Conservation (phyloP, 2,888 invertebrate species). For the Slavum lentiscoides region DNA sequence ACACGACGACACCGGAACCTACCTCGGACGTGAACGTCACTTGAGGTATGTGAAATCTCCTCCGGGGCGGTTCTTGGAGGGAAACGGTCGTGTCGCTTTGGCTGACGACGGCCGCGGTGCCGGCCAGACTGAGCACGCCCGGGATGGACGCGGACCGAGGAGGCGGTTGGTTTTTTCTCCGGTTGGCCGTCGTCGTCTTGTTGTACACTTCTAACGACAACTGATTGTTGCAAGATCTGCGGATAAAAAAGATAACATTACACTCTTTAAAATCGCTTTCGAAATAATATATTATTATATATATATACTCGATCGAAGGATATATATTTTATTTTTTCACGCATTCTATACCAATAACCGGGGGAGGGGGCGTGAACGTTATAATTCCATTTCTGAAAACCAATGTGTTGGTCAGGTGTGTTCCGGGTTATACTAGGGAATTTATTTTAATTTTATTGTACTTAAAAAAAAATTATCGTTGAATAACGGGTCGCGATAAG, state of each 20-base stretch:
- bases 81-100: constrained; percentile 65
- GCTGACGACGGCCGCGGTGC: constrained; percentile 64
- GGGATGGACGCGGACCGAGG: constrained; percentile 56
- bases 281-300: no score
- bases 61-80: constrained; percentile 66
- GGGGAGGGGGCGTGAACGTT: no score
- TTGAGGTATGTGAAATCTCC: constrained; percentile 75
- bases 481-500: no score
- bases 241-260: constrained; percentile 51
- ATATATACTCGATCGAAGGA: no score
- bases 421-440: no score
- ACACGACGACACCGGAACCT: constrained; percentile 85
- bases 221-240: constrained; percentile 72
- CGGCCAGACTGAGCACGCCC: constrained; percentile 58
- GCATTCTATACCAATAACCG: no score
- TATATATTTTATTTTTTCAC: no score
- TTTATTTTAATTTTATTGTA: no score
- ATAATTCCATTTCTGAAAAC: no score
- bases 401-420: no score
- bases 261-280: no score
- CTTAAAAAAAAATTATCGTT: no score
- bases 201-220: constrained; percentile 66
- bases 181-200: constrained; percentile 54
- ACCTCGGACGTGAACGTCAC: constrained; percentile 89
- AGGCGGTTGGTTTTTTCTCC: constrained; percentile 58